Percentiles rank a stretch among this genome's conserved stretches.
These are phyloP conservation scores for Triops longicaudatus DNA, from an alignment of 1,140 invertebrate genomes.

Conservation along the genomic window DNA sequence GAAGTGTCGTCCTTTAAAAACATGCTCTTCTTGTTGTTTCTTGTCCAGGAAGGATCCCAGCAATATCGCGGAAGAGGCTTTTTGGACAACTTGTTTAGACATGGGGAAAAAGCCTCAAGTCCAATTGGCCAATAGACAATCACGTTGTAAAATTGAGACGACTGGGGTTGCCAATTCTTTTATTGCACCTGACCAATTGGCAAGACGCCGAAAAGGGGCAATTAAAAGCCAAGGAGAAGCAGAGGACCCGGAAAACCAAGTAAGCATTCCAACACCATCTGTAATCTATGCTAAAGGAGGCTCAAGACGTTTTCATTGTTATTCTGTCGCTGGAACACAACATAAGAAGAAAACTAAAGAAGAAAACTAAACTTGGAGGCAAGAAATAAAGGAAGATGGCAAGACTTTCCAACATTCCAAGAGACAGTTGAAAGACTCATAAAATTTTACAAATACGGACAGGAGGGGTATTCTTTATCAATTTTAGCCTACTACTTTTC, in stretches of 20 bases:
- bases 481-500: conserved; percentile 12
- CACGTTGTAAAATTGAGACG: not conserved
- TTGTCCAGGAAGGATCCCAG: not conserved
- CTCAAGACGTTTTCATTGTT: too few relatives aligned
- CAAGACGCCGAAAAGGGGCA: not conserved
- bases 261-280: too few relatives aligned
- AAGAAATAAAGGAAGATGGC: too few relatives aligned
- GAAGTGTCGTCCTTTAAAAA: not conserved
- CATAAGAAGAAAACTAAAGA: too few relatives aligned
- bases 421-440: not conserved
- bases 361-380: too few relatives aligned
- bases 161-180: not conserved
- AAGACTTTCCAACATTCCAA: not conserved
- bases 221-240: not conserved
- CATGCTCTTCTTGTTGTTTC: not conserved
- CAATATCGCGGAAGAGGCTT: not conserved
- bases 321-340: too few relatives aligned
- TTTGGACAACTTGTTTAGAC: not conserved
- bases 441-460: conserved; percentile 1
- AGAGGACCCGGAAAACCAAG: too few relatives aligned
- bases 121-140: not conserved
- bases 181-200: not conserved
- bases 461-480: not conserved
- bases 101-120: too few relatives aligned
- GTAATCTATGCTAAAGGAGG: too few relatives aligned